A percentile compares a stretch with the other conserved stretches of the same genome.
These are phyloP conservation scores for Oscheius sp. DNA, from an alignment of 2,888 invertebrate species.

Conservation along the genomic window DNA sequence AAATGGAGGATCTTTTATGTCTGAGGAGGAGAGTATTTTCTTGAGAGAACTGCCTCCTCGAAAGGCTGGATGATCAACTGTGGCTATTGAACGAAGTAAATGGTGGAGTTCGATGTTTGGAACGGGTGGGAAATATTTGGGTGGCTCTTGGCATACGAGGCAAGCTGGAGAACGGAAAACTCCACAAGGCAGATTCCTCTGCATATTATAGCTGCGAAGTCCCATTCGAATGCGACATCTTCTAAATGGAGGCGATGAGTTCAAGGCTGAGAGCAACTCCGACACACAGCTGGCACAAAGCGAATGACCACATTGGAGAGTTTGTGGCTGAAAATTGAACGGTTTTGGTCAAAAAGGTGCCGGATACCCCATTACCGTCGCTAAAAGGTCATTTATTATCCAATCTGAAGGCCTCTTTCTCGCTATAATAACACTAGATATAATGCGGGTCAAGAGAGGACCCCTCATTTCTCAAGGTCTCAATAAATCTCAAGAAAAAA, in stretches of 20 bases:
- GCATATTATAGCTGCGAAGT: slow-evolving; percentile 18
- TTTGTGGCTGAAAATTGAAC: slow-evolving; percentile 45
- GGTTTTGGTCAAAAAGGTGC: not conserved
- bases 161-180: slow-evolving; percentile 43
- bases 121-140: slow-evolving; percentile 36
- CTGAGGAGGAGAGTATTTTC: not conserved
- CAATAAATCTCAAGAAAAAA: too few species aligned
- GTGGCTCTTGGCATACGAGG: slow-evolving; percentile 37
- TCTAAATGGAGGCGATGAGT: not conserved
- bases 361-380: not conserved
- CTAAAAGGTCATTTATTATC: too few species aligned
- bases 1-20: slow-evolving; percentile 22
- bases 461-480: too few species aligned
- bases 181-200: not conserved
- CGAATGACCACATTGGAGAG: slow-evolving; percentile 56
- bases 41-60: not conserved
- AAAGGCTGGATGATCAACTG: not conserved
- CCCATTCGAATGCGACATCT: slow-evolving; percentile 28
- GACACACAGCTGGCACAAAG: slow-evolving; percentile 31
- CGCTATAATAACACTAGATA: too few species aligned
- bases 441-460: too few species aligned
- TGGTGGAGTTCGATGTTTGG: slow-evolving; percentile 39
- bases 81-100: not conserved
- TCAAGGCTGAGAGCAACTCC: not conserved
- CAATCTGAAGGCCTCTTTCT: too few species aligned